These are phyloP conservation scores for Pseudomyrmex dendroicus DNA, from an alignment of 1,140 invertebrate genomes.

Conservation along the genomic window DNA sequence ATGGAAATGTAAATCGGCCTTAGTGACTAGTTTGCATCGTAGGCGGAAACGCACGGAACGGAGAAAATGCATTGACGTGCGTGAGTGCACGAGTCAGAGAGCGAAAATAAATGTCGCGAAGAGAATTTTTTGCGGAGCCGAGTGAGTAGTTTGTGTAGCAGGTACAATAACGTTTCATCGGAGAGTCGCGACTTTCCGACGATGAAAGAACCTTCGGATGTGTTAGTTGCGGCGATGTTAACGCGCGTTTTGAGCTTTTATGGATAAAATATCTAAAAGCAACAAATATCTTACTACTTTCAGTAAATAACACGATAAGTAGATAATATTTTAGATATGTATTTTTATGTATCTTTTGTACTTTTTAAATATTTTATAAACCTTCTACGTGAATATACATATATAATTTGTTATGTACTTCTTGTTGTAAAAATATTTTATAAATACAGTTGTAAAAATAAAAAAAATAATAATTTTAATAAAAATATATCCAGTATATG, in stretches of 20 bases:
- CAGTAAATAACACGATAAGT: background rate
- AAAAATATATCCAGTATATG: background rate
- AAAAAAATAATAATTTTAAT: background rate
- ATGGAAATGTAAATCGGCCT: conserved; percentile 79
- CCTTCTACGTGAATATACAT: background rate
- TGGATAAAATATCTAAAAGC: conserved; percentile 61
- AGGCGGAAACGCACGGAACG: conserved; percentile 66
- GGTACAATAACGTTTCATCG: conserved; percentile 72
- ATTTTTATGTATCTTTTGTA: no score
- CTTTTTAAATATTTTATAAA: background rate
- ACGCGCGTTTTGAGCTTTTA: conserved; percentile 57
- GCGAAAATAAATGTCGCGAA: conserved; percentile 51
- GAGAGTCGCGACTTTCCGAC: conserved; percentile 56
- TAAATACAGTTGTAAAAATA: background rate
- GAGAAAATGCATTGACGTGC: conserved; percentile 58
- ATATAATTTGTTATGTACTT: background rate
- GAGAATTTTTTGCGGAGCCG: conserved; percentile 35
- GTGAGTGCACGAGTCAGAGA: conserved; percentile 45
- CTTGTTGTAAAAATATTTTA: background rate
- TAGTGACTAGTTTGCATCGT: conserved; percentile 76
- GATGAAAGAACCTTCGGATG: conserved; percentile 53
- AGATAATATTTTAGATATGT: no score
- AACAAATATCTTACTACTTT: background rate
- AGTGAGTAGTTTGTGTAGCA: conserved; percentile 54
- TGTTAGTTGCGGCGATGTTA: conserved; percentile 31